Conservation (phyloP, 2,888 invertebrate species). For the Crepidodera aurea region DNA sequence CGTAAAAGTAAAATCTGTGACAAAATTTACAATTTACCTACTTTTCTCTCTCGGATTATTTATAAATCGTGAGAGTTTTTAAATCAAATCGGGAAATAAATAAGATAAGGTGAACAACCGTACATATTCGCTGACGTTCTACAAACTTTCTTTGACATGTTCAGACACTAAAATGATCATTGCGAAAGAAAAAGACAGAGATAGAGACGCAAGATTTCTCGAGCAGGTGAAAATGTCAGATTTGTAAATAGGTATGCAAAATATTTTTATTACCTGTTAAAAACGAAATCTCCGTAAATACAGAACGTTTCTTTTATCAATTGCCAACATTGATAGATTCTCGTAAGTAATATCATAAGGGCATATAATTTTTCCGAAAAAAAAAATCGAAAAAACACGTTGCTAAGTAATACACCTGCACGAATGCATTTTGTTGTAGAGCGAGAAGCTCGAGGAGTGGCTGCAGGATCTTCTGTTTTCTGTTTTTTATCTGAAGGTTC, state of each 20-base stretch:
- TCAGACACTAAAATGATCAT: neutral
- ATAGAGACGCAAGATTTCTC: neutral
- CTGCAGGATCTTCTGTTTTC: no score
- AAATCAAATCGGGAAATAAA: neutral
- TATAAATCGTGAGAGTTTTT: neutral
- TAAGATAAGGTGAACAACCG: neutral
- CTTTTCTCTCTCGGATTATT: neutral
- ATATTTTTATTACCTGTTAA: neutral
- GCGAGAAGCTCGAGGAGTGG: no score
- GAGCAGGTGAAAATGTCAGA: neutral
- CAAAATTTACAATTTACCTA: neutral
- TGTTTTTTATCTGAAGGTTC: no score
- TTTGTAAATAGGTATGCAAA: neutral
- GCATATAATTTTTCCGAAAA: no score
- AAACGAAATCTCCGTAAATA: neutral
- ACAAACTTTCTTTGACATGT: conserved; percentile 1
- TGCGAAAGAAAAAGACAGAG: neutral
- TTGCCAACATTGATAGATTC: no score
- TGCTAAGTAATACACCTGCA: no score
- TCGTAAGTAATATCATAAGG: no score
- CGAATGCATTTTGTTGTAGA: no score
- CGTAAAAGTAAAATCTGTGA: neutral
- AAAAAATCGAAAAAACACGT: no score
- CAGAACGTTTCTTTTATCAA: no score
- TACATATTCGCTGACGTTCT: neutral